Evolutionary conservation across 2,888 invertebrate genomes (phyloP).

Genomic region (Taenaris catops): DNA sequence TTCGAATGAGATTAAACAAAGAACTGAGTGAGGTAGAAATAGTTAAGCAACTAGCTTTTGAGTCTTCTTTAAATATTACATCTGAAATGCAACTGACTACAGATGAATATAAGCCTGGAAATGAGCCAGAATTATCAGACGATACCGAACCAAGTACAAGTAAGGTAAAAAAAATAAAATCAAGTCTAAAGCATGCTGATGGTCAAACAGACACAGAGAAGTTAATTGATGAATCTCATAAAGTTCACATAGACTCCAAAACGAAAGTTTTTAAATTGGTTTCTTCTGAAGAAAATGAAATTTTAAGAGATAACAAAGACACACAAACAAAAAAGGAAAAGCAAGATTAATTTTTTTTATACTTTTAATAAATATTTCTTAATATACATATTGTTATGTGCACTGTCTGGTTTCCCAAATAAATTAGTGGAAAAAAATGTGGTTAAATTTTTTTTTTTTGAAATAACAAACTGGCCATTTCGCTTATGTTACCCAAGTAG

Average conservation of each 20-base stretch:
- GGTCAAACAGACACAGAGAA: slow-evolving; percentile 35
- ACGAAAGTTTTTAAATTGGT: slow-evolving; percentile 12
- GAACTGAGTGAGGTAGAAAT: slow-evolving; percentile 18
- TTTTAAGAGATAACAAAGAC: slow-evolving; percentile 28
- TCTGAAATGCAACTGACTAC: slow-evolving; percentile 26
- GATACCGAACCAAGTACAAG: slow-evolving; percentile 13
- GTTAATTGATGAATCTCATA: slow-evolving; percentile 23
- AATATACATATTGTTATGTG: no score
- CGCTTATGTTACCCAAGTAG: no score
- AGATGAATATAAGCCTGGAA: slow-evolving; percentile 13
- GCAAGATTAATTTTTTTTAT: slow-evolving; percentile 36
- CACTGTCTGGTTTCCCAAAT: no score
- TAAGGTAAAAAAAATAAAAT: slow-evolving; percentile 24
- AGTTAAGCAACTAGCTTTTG: slow-evolving; percentile 11
- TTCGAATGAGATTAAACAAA: slow-evolving; percentile 24
- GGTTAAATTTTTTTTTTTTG: no score
- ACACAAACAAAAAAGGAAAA: slow-evolving; percentile 46
- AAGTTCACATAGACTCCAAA: slow-evolving; percentile 37
- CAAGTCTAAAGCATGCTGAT: slow-evolving; percentile 37
- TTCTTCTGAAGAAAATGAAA: slow-evolving; percentile 9
- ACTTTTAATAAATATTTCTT: no score
- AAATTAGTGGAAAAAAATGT: no score
- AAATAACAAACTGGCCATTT: no score
- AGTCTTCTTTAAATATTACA: slow-evolving; percentile 29
- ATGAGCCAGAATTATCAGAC: slow-evolving; percentile 5